Evolutionary conservation across 2,888 invertebrate species (phyloP).

Genomic region (Drosophila monieri): DNA sequence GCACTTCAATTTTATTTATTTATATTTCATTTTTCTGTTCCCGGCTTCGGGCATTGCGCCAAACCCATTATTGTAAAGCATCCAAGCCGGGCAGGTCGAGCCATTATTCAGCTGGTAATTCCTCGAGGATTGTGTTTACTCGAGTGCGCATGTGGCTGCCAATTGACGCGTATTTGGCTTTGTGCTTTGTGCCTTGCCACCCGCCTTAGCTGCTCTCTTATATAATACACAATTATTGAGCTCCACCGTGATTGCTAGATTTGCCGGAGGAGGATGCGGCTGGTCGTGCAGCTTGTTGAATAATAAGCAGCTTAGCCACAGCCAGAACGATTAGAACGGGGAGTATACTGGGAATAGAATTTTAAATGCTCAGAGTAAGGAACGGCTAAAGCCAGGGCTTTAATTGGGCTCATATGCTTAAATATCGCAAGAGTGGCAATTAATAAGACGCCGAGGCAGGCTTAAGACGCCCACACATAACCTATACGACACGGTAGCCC

Average conservation of each 20-base stretch:
- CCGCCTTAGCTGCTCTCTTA: constrained; percentile 20
- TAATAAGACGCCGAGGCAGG: constrained; percentile 55
- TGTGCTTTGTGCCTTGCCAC: constrained; percentile 56
- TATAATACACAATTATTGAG: constrained; percentile 72
- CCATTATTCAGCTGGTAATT: constrained; percentile 73
- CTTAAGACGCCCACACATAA: constrained; percentile 32
- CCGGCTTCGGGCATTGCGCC: constrained; percentile 27
- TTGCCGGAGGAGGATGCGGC: constrained; percentile 63
- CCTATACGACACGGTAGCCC: constrained; percentile 48
- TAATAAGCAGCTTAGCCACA: constrained; percentile 68
- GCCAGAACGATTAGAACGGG: constrained; percentile 48
- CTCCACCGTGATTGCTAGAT: constrained; percentile 65
- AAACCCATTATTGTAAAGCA: constrained; percentile 69
- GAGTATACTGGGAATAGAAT: constrained; percentile 29
- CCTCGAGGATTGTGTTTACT: constrained; percentile 77
- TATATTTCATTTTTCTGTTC: constrained; percentile 60
- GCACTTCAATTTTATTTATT: constrained; percentile 47
- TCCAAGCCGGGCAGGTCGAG: constrained; percentile 36
- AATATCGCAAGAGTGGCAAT: constrained; percentile 65
- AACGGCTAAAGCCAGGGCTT: constrained; percentile 37
- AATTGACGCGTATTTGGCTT: constrained; percentile 78
- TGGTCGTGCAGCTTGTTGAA: constrained; percentile 52
- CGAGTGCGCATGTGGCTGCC: constrained; percentile 77
- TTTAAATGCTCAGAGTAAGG: constrained; percentile 27
- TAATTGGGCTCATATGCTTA: constrained; percentile 57